phyloP scores from a whole-genome alignment of 2,888 invertebrate species.

The Empis livida region DNA sequence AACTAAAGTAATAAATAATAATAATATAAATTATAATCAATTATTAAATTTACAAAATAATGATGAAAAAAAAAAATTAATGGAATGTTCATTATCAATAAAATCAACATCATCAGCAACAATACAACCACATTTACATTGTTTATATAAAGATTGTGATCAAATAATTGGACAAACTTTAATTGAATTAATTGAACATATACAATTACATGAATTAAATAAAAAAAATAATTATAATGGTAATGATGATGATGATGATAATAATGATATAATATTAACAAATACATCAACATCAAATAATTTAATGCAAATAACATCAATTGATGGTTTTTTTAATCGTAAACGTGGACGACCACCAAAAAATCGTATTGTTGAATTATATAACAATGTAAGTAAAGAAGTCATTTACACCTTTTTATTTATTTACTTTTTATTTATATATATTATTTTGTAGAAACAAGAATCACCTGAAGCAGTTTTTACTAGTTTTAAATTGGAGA shows the following conservation, averaged over 20 bases:
- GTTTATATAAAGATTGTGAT: conserved; percentile 15
- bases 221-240: background rate
- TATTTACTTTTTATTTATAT: background rate
- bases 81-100: background rate
- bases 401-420: too few species aligned
- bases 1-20: background rate
- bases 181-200: conserved; percentile 14
- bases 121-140: conserved; percentile 14
- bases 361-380: conserved; percentile 84
- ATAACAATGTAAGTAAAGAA: conserved; percentile 67
- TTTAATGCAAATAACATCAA: conserved; percentile 43
- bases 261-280: background rate
- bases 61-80: background rate
- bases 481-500: conserved; percentile 84
- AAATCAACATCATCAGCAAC: conserved; percentile 3
- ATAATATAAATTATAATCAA: background rate
- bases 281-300: conserved; percentile 7
- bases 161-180: conserved; percentile 13
- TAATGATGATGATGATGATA: background rate
- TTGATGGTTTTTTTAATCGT: conserved; percentile 84
- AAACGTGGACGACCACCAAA: conserved; percentile 95
- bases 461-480: conserved; percentile 81
- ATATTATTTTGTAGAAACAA: conserved; percentile 35
- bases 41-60: background rate
- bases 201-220: conserved; percentile 12